These are phyloP conservation scores for Psittacula derbiana DNA, from an alignment of 2,797 vertebrate species.

Conservation along the genomic window DNA sequence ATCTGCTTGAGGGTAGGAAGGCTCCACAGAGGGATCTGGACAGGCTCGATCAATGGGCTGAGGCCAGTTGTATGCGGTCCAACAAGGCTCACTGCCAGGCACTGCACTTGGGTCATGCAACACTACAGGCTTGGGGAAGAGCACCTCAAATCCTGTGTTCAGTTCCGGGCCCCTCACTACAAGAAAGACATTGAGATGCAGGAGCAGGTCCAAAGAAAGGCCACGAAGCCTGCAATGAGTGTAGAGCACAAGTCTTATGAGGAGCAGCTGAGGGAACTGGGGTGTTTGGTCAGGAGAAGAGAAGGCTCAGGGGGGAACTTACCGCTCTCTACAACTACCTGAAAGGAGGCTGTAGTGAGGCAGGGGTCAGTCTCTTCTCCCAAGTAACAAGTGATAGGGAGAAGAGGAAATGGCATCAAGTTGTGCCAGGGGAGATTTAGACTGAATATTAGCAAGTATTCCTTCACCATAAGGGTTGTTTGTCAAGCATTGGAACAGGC, in stretches of 20 bases:
- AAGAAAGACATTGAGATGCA: background rate
- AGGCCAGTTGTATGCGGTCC: background rate
- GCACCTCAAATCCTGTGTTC: rapidly evolving
- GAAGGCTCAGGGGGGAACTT: background rate
- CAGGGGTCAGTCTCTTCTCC: background rate
- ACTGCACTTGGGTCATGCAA: background rate
- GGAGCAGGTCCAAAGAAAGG: background rate
- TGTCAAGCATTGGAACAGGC: background rate
- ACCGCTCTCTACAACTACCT: rapidly evolving
- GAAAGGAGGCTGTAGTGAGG: background rate
- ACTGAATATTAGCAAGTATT: background rate
- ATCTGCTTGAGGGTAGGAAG: background rate
- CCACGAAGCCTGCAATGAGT: background rate
- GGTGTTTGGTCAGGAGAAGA: background rate
- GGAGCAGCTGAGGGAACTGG: background rate
- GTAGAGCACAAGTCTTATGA: background rate
- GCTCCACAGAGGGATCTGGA: background rate
- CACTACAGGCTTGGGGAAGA: background rate
- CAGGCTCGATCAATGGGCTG: background rate
- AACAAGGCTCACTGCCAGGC: background rate
- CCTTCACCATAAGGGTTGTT: background rate
- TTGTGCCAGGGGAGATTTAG: background rate
- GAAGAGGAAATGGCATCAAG: background rate
- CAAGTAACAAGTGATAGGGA: background rate
- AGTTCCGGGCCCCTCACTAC: background rate